A percentile compares a stretch with the other conserved stretches of the same genome.
Conservation (phyloP, 2,888 invertebrate genomes). For the Aspidiotus rigidus region DNA sequence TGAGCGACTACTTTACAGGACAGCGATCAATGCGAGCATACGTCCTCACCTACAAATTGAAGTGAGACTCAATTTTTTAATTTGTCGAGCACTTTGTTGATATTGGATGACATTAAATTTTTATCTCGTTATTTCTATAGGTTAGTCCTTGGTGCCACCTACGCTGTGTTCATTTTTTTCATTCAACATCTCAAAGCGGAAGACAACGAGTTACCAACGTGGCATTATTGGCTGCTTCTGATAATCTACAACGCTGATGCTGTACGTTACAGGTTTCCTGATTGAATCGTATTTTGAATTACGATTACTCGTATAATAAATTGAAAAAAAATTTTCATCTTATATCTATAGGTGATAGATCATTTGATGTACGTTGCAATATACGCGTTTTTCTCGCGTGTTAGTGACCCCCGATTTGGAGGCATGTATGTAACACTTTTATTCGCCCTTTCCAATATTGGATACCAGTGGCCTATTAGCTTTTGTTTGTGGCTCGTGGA, state of each 20-base stretch:
- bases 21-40: not conserved
- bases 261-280: too few species aligned
- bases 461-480: constrained; percentile 94
- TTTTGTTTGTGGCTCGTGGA: constrained; percentile 85
- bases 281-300: too few species aligned
- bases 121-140: constrained; percentile 44
- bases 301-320: too few species aligned
- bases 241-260: constrained; percentile 69
- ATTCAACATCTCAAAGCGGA: constrained; percentile 63
- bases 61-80: too few species aligned
- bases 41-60: not conserved
- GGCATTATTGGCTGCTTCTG: constrained; percentile 68
- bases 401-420: constrained; percentile 92
- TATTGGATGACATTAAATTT: too few species aligned
- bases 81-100: too few species aligned
- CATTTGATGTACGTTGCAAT: constrained; percentile 95
- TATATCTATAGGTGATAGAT: constrained; percentile 62
- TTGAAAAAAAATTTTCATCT: constrained; percentile 17
- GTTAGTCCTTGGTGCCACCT: constrained; percentile 71
- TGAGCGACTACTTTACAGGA: not conserved
- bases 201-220: constrained; percentile 54
- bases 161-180: constrained; percentile 71
- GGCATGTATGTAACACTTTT: constrained; percentile 98
- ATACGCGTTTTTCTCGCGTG: constrained; percentile 95
- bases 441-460: constrained; percentile 90